Evolutionary conservation across 2,888 invertebrate genomes (phyloP).

Genomic region (Idaea aversata): DNA sequence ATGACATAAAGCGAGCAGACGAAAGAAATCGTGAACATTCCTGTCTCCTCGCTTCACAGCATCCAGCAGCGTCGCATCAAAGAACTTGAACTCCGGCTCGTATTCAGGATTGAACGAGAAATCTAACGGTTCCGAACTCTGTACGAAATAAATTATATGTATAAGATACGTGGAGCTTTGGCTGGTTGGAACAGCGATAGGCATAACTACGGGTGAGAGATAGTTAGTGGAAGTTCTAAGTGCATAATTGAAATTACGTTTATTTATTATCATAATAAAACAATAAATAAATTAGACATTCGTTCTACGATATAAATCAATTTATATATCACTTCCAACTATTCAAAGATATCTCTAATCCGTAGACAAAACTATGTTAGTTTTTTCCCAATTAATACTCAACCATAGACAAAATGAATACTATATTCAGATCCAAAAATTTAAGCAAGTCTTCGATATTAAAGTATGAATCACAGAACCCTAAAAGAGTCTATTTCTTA

Average conservation of each 20-base stretch:
- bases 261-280: background rate
- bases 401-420: no score
- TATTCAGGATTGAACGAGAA: conserved; percentile 97
- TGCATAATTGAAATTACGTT: background rate
- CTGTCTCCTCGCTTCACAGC: conserved; percentile 88
- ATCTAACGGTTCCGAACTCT: conserved; percentile 91
- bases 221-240: conserved; percentile 13
- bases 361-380: background rate
- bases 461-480: no score
- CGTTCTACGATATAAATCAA: background rate
- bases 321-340: background rate
- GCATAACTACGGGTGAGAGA: conserved; percentile 8
- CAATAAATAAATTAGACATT: background rate
- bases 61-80: conserved; percentile 91
- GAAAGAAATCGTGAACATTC: conserved; percentile 93
- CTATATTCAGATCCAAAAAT: no score
- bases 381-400: background rate
- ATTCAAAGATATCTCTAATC: background rate
- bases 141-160: conserved; percentile 26
- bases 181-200: background rate
- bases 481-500: no score
- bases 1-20: conserved; percentile 96
- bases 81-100: conserved; percentile 96
- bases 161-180: background rate
- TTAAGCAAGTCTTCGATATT: no score